These are phyloP conservation scores for Lerista edwardsae DNA, from an alignment of 2,797 vertebrate genomes.

Conservation along the genomic window DNA sequence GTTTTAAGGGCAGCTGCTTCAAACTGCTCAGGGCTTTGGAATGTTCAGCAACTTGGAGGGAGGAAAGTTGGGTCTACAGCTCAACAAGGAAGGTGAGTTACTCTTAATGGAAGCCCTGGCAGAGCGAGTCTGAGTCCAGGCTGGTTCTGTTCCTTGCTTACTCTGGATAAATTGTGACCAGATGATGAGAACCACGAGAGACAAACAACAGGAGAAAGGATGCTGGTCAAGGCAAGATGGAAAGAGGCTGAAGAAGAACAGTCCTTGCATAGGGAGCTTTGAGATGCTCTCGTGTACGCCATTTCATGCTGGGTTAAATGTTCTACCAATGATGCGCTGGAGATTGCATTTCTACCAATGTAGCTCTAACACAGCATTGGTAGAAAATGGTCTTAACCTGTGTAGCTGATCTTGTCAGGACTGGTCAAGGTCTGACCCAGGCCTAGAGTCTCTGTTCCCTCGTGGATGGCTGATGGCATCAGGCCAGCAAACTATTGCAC, in stretches of 20 bases:
- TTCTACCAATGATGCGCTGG: no score
- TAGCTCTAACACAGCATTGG: no score
- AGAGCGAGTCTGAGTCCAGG: background rate
- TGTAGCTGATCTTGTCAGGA: no score
- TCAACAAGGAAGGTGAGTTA: background rate
- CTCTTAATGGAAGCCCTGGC: background rate
- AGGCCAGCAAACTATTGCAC: no score
- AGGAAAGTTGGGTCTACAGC: background rate
- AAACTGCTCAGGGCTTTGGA: slow-evolving; percentile 24
- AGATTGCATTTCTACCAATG: no score
- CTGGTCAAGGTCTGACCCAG: no score
- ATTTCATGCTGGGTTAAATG: background rate
- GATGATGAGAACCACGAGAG: background rate
- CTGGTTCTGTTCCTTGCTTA: background rate
- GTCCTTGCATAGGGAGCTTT: background rate
- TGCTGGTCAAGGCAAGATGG: background rate
- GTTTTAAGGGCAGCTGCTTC: slow-evolving; percentile 35
- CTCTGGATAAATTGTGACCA: background rate
- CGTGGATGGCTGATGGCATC: no score
- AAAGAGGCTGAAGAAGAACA: background rate
- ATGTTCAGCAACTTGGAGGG: background rate
- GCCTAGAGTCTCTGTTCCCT: no score
- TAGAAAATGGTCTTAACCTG: no score
- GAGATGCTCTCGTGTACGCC: background rate
- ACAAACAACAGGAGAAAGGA: background rate